Evolutionary conservation across 2,888 invertebrate genomes (phyloP), one percentile per base, ranked within the genome.

Genomic region (Cephus nigrinus): DNA sequence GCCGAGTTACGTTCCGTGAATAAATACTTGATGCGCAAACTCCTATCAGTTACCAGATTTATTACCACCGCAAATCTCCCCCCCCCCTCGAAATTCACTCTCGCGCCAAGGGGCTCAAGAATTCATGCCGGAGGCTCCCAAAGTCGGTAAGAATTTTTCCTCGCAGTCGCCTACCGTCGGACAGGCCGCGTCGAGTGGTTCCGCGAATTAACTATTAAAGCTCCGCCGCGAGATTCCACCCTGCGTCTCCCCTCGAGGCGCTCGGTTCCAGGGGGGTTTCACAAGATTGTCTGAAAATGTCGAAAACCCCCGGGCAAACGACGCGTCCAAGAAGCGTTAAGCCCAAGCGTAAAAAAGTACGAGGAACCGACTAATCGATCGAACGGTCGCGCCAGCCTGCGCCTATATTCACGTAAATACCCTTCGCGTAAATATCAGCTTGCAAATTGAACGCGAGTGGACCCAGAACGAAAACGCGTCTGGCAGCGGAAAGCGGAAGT

Each of bases 401-500:
- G 40, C 23, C 15, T 23, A 2, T 9, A 1, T 40, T 23, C 40
- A 5, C 23, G 23, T 9, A 40, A 15, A 15, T 40, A 40, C 9
- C 15, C 5, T 3, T 32, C 32, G 3, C 32, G 32, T 32, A 32
- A 32, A 5, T 1, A 15, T 40, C 2, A 9, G 5, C 40, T 5
- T 40, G 40, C 15, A 15, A 40, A 40, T 40, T 40, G 40, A 40
- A 23, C 23, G 40, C 40, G 23, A 40, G 5, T 40, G 15, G 23
- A 40, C 1, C 23, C 15, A 40, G 40, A 40, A 74, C 75, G 77
- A 76, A 86, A 86, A 84, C 85, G 82, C 73, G 83, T 4, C 85
- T 86, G 85, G 81, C 84, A 84, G 80, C 80, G 80, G 80, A 82
- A 84, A 83, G 80, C 86, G 87, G 86, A 86, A 87, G 83, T 81